These are phyloP conservation scores for Cybosia mesomella DNA, from an alignment of 2,888 invertebrate genomes.

Conservation along the genomic window DNA sequence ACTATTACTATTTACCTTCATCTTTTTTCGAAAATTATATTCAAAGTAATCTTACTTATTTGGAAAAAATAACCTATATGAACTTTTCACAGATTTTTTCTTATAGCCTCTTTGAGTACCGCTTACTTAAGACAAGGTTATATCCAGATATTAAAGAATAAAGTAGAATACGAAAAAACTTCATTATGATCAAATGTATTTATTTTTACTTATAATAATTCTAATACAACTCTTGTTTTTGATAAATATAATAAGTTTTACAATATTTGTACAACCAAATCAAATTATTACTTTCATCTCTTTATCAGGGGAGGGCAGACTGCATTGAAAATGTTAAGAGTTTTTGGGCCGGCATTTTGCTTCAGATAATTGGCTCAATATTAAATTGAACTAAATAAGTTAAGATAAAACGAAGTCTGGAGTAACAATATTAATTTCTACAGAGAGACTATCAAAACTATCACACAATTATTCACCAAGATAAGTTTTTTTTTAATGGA, in stretches of 20 bases:
- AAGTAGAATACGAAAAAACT: neutral
- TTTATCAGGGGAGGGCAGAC: neutral
- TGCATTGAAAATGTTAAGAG: neutral
- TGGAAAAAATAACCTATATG: neutral
- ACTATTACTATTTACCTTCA: no score
- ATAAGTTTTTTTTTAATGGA: no score
- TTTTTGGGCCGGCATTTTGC: neutral
- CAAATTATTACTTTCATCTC: neutral
- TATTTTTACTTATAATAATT: neutral
- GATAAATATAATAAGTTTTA: neutral
- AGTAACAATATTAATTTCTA: neutral
- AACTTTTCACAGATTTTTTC: neutral
- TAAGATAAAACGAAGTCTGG: neutral
- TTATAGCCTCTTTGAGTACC: neutral
- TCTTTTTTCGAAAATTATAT: neutral
- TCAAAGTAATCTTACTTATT: neutral
- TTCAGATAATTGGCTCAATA: neutral
- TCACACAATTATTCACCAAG: neutral
- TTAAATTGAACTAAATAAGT: neutral
- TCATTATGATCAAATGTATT: neutral
- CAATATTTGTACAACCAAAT: neutral
- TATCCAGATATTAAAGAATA: neutral
- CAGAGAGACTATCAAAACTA: neutral
- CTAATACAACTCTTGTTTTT: no score
- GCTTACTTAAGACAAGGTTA: neutral